These are phyloP conservation scores for Sminthopsis crassicaudata DNA, from an alignment of 2,113 vertebrate species.

Conservation along the genomic window DNA sequence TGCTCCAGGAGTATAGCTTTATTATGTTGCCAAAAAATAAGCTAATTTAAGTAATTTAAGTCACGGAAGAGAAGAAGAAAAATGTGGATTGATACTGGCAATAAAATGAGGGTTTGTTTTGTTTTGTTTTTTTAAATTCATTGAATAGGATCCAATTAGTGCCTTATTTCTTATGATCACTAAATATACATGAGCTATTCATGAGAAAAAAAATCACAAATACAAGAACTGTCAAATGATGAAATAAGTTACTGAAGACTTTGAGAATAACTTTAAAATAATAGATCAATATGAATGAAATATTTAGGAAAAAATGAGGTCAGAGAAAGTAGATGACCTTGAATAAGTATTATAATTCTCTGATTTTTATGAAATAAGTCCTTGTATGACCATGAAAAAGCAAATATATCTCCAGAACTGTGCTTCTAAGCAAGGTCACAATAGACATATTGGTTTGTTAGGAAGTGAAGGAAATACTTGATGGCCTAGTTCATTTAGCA, in stretches of 20 bases:
- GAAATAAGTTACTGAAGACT: not conserved
- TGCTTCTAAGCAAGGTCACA: not conserved
- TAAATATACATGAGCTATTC: not conserved
- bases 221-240: not conserved
- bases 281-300: not conserved
- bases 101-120: not conserved
- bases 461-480: conserved; percentile 9
- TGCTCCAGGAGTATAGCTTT: not conserved
- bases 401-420: not conserved
- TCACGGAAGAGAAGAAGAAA: not conserved
- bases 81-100: not conserved
- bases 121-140: not conserved
- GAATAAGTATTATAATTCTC: not conserved
- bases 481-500: conserved; percentile 12
- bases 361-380: conserved; percentile 22
- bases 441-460: not conserved
- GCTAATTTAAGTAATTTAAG: not conserved
- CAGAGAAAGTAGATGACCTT: conserved; percentile 9
- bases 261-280: conserved; percentile 13
- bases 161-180: not conserved
- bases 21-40: not conserved
- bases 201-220: not conserved
- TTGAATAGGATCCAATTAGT: not conserved
- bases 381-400: not conserved
- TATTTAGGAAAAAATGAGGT: not conserved